A percentile compares a stretch with the other conserved stretches of the same genome.
Evolutionary conservation across 2,888 invertebrate genomes (phyloP).

Genomic region (Apotomis capreana): DNA sequence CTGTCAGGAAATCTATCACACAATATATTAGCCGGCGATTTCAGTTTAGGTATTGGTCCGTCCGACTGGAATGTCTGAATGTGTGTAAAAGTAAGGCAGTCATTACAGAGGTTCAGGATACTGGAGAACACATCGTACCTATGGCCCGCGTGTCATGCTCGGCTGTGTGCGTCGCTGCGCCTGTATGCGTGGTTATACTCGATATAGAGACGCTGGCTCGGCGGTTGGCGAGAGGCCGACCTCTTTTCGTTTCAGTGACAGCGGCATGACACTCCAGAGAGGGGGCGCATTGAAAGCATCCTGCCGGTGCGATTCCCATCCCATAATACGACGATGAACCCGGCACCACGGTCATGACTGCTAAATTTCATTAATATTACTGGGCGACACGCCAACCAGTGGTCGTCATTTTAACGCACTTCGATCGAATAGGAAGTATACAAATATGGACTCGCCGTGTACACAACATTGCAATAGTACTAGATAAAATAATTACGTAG

Average conservation of each 20-base stretch:
- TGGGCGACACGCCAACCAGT: slow-evolving; percentile 32
- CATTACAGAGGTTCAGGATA: slow-evolving; percentile 19
- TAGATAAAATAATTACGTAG: not conserved
- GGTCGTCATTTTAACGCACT: slow-evolving; percentile 18
- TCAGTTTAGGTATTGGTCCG: too few relatives aligned
- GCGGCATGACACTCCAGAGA: slow-evolving; percentile 54
- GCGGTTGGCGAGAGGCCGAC: slow-evolving; percentile 68
- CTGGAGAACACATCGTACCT: slow-evolving; percentile 42
- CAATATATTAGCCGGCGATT: too few relatives aligned
- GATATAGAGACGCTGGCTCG: slow-evolving; percentile 62
- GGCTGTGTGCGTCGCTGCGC: slow-evolving; percentile 52
- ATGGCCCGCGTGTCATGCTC: slow-evolving; percentile 69
- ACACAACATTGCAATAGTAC: too few relatives aligned
- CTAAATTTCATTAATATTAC: slow-evolving; percentile 19
- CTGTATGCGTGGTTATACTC: slow-evolving; percentile 58
- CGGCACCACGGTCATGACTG: slow-evolving; percentile 16
- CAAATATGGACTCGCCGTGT: not conserved
- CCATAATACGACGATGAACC: slow-evolving; percentile 38
- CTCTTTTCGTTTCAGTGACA: slow-evolving; percentile 80
- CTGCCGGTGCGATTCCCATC: slow-evolving; percentile 42
- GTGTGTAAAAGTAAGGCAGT: not conserved
- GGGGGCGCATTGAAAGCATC: slow-evolving; percentile 49
- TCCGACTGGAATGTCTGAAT: not conserved
- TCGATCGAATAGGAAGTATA: slow-evolving; percentile 16
- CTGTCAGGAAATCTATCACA: too few relatives aligned